Evolutionary conservation across 2,888 invertebrate species (phyloP), one percentile per base, ranked within the genome.

Genomic region (Clivina fossor): DNA sequence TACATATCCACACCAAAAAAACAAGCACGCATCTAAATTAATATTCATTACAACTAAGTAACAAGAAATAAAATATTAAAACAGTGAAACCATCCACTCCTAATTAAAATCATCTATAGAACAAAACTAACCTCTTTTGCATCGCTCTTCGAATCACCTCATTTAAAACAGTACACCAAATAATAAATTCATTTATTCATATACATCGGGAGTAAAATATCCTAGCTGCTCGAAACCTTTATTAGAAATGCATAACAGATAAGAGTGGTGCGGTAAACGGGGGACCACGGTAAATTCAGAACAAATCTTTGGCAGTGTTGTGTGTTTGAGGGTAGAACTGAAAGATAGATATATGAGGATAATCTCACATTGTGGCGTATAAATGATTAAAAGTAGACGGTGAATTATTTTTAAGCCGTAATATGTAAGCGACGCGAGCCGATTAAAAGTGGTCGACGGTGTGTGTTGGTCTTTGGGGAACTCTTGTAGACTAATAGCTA

Each of bases 111-210:
- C n/a, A n/a, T n/a, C n/a, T n/a, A n/a, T n/a, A n/a, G n/a, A n/a
- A n/a, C n/a, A n/a, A n/a, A n/a, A n/a, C n/a, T n/a, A n/a, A n/a
- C n/a, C n/a, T n/a, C n/a, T n/a, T n/a, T n/a, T n/a, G n/a, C n/a
- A n/a, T n/a, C n/a, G n/a, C n/a, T n/a, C n/a, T n/a, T n/a, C n/a
- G n/a, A n/a, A n/a, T n/a, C n/a, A n/a, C n/a, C n/a, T n/a, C n/a
- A n/a, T n/a, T n/a, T n/a, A n/a, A n/a, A n/a, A n/a, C n/a, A n/a
- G n/a, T 38, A 7, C 9, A 9, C 2, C 9, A 8, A n/a, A 38
- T 38, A 38, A 53, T 53, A 43, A 43, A 53, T 53, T 53, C 53
- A 53, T 53, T 43, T 53, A 53, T 53, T 53, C 53, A 53, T 44
- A 32, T 35, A n/a, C n/a, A 53, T 53, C 43, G 43, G n/a, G n/a